A percentile compares a stretch with the other conserved stretches of the same genome.
Conservation (phyloP, 30 jellyfish, hydroid and myxozoan species). For the Mastigias papua region DNA sequence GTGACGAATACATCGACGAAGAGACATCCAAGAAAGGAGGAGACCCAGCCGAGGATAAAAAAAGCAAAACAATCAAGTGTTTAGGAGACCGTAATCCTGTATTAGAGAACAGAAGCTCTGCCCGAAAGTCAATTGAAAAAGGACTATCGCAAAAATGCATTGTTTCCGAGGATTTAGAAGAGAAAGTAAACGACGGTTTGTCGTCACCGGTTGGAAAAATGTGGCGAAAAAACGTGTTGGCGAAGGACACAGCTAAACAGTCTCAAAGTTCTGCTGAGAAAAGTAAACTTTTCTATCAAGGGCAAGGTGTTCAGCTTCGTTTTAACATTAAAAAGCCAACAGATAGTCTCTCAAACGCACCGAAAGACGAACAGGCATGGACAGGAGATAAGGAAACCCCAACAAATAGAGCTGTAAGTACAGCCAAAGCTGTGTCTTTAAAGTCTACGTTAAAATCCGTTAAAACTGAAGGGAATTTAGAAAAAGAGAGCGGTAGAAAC, state of each 20-base stretch:
- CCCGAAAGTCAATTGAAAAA: conserved; percentile 68
- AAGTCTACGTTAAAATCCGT: conserved; percentile 49
- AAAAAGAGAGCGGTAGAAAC: neutral
- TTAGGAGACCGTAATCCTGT: conserved; percentile 66
- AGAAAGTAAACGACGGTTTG: conserved; percentile 4
- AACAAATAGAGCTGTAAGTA: conserved; percentile 31
- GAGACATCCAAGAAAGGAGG: conserved; percentile 2
- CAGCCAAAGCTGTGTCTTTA: conserved; percentile 67
- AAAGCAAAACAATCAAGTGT: conserved; percentile 55
- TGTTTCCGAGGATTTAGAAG: conserved; percentile 42
- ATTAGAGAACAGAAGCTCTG: conserved; percentile 62
- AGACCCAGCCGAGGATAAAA: conserved; percentile 23
- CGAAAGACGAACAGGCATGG: conserved; percentile 10
- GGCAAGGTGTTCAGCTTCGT: conserved; percentile 72
- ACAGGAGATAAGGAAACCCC: conserved; percentile 5
- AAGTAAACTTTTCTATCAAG: conserved; percentile 44
- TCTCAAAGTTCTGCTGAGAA: conserved; percentile 21
- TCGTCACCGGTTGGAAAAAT: conserved; percentile 18
- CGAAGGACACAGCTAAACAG: conserved; percentile 17
- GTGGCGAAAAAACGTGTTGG: conserved; percentile 28
- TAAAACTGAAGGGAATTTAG: neutral
- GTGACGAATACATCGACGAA: neutral
- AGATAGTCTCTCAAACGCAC: conserved; percentile 4
- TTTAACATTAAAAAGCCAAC: conserved; percentile 39
- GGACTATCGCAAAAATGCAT: conserved; percentile 57